A percentile compares a stretch with the other conserved stretches of the same genome.
phyloP scores from a whole-genome alignment of 2,113 vertebrate genomes.

The Prunella fulvescens region DNA sequence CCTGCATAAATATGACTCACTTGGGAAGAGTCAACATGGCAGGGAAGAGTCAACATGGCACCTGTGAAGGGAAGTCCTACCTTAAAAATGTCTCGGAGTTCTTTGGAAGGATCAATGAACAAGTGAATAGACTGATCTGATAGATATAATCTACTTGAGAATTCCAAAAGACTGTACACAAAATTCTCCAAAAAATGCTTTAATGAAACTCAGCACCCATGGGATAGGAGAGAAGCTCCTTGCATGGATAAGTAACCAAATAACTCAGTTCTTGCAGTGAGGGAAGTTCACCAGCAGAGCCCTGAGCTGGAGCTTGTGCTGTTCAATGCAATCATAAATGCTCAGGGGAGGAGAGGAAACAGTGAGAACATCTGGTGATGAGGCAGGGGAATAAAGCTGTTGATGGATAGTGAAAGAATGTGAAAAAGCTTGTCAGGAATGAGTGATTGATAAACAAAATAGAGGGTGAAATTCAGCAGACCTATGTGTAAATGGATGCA shows the following conservation, averaged over 20 bases:
- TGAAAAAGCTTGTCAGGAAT: neutral
- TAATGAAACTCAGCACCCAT: neutral
- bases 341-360: neutral
- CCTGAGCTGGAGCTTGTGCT: neutral
- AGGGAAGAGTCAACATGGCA: neutral
- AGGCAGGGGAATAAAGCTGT: neutral
- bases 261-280: neutral
- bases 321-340: neutral
- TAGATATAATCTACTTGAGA: neutral
- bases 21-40: neutral
- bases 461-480: conserved; percentile 7
- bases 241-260: neutral
- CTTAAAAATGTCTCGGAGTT: neutral
- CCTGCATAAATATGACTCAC: neutral
- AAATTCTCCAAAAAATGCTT: neutral
- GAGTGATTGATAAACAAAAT: neutral
- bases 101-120: neutral
- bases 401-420: neutral
- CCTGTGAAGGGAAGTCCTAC: neutral
- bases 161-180: neutral
- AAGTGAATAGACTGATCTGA: neutral
- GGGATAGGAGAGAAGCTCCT: neutral
- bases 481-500: neutral
- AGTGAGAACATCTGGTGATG: neutral
- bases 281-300: neutral